Conservation (phyloP, 2,113 vertebrate species). For the Sisor rabdophorus region DNA sequence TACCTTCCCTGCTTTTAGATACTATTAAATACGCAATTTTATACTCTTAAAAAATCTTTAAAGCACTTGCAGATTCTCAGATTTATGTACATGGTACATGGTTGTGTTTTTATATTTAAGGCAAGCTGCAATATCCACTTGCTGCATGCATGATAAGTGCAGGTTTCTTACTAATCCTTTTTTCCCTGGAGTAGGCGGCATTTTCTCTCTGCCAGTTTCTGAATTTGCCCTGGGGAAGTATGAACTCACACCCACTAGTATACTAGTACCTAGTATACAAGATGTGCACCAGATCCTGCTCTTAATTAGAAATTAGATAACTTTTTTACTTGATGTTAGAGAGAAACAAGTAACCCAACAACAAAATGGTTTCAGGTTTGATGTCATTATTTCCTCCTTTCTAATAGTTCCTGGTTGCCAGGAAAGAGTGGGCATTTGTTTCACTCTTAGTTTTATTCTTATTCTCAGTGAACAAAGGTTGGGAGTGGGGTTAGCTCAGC, state of each 20-base stretch:
- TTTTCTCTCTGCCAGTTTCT: neutral
- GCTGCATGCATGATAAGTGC: neutral
- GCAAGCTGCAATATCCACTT: neutral
- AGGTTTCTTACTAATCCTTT: slow-evolving; percentile 12
- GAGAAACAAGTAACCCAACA: neutral
- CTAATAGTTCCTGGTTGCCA: neutral
- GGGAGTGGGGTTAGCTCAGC: too few species aligned
- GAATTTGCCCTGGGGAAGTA: slow-evolving; percentile 15
- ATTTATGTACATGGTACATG: too few species aligned
- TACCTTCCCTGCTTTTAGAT: too few species aligned
- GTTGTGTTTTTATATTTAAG: neutral
- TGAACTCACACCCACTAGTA: neutral
- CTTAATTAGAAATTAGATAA: neutral
- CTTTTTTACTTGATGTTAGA: neutral
- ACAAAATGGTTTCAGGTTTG: neutral
- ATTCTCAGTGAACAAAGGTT: neutral
- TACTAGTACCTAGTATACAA: neutral
- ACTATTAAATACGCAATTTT: too few species aligned
- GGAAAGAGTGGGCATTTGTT: neutral
- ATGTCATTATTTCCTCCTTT: neutral
- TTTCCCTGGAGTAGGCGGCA: slow-evolving; percentile 1
- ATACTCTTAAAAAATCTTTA: too few species aligned
- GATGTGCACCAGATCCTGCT: neutral
- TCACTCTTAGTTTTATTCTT: neutral
- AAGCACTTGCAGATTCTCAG: too few species aligned